A percentile compares a stretch with the other conserved stretches of the same genome.
Conservation (phyloP, 2,113 vertebrate genomes). For the Eolophus roseicapilla region DNA sequence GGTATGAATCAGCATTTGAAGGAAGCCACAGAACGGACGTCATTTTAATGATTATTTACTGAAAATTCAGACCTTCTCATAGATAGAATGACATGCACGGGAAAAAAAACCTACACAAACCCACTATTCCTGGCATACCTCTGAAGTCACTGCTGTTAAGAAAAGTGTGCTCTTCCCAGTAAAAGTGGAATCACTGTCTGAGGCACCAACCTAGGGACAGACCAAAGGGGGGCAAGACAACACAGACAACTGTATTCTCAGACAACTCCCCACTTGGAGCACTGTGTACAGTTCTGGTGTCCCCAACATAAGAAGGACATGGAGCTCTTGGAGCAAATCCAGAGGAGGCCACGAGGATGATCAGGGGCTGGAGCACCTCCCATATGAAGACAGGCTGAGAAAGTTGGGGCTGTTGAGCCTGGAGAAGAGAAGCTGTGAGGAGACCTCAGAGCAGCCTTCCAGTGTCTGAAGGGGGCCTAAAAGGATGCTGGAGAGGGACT, state of each 20-base stretch:
- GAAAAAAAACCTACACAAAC: neutral
- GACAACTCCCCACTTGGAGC: neutral
- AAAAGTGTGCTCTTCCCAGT: too few species aligned
- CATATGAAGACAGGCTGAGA: too few species aligned
- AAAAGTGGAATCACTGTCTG: too few species aligned
- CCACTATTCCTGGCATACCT: neutral
- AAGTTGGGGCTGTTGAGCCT: neutral
- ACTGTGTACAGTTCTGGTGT: neutral
- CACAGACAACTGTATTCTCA: too few species aligned
- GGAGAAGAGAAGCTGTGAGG: neutral
- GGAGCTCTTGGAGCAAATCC: too few species aligned
- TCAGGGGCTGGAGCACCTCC: too few species aligned
- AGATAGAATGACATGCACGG: neutral
- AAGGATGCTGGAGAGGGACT: neutral
- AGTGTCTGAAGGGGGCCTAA: neutral
- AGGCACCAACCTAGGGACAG: too few species aligned
- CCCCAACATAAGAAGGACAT: neutral
- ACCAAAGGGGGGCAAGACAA: too few species aligned
- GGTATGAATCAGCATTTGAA: neutral
- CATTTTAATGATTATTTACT: neutral
- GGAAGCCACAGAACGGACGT: neutral
- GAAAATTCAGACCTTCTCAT: neutral
- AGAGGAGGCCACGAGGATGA: too few species aligned
- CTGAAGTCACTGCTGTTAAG: neutral
- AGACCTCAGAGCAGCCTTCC: neutral